Conservation (phyloP, 2,113 vertebrate genomes). For the Gymnarchus niloticus region DNA sequence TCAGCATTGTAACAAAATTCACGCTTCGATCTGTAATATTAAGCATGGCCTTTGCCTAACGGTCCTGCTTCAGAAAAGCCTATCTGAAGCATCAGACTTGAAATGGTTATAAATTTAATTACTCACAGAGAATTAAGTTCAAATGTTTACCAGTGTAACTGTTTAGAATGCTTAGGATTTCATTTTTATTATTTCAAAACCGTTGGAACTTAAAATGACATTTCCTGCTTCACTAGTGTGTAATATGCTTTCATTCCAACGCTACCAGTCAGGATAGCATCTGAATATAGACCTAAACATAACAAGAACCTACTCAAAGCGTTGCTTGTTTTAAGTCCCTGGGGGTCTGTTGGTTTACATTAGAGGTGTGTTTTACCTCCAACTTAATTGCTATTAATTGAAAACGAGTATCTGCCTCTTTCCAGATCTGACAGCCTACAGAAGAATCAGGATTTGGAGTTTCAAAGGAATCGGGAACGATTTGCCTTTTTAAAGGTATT, state of each 20-base stretch:
- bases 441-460: constrained; percentile 95
- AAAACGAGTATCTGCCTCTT: constrained; percentile 16
- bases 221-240: background rate
- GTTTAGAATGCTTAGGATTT: no score
- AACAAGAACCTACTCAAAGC: background rate
- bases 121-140: no score
- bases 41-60: background rate
- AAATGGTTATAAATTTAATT: background rate
- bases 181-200: no score
- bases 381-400: background rate
- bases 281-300: background rate
- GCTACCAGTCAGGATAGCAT: background rate
- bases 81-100: background rate
- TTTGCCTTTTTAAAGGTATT: constrained; percentile 96
- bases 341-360: background rate
- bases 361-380: background rate
- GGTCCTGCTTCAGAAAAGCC: background rate
- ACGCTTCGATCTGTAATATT: background rate
- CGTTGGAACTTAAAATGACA: background rate
- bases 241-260: background rate
- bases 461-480: constrained; percentile 92
- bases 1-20: background rate
- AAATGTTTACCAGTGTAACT: background rate
- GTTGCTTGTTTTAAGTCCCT: background rate
- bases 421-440: constrained; percentile 85